Percentiles rank a stretch among this genome's conserved stretches.
These are phyloP conservation scores for Muscicapa comitata DNA, from an alignment of 2,797 vertebrate genomes.

Conservation along the genomic window DNA sequence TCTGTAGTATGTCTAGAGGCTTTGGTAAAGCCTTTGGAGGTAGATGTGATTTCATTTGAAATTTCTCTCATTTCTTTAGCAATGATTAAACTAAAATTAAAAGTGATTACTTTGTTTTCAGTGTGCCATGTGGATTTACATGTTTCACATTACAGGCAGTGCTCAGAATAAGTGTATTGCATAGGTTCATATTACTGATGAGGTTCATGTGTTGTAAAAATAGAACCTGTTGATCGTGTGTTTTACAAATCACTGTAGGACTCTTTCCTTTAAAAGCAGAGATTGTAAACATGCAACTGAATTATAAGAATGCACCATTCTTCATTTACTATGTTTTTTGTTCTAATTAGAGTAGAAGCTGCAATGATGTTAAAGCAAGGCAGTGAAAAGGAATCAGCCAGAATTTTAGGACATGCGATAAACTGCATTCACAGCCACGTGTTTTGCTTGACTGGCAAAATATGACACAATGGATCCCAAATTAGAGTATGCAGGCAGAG, in stretches of 20 bases:
- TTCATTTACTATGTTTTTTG: neutral
- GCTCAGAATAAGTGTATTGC: constrained; percentile 3
- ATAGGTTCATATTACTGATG: constrained; percentile 17
- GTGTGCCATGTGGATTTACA: neutral
- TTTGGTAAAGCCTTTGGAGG: neutral
- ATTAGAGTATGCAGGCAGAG: neutral
- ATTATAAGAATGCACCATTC: neutral
- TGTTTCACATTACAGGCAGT: constrained; percentile 23
- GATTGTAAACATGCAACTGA: neutral
- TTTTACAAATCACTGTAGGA: neutral
- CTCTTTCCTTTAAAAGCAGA: neutral
- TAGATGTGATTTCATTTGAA: neutral
- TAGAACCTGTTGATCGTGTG: neutral
- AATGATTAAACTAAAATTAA: constrained; percentile 1
- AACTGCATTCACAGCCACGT: neutral
- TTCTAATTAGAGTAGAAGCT: neutral
- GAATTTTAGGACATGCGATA: neutral
- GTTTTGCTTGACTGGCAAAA: neutral
- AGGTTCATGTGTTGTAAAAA: constrained; percentile 14
- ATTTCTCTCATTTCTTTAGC: neutral
- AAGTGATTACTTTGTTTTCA: neutral
- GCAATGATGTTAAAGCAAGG: neutral
- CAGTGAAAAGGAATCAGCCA: neutral
- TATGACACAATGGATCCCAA: neutral
- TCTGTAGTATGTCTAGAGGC: neutral